Base-by-base conservation (phyloP, 2,888 invertebrate genomes). In the Nomada flava region DNA sequence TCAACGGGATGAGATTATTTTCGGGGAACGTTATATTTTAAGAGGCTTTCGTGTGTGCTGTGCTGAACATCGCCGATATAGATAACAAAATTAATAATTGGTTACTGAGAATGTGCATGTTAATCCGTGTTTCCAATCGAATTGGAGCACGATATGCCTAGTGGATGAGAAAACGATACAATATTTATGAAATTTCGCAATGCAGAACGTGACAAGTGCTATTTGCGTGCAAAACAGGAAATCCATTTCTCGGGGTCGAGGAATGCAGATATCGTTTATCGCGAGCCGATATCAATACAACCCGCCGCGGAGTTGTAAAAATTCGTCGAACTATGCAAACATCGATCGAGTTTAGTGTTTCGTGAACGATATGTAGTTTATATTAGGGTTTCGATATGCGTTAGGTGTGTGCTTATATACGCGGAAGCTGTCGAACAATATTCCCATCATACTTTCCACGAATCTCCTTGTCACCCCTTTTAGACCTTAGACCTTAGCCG, bases 201-300 rank as follows among this genome's bases (percentile, higher is more conserved):
- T 2, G 3, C 3, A 0, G 1, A 50, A 57, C 47, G 55, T 7
- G 64, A 53, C 64, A 26, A 65, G n/a, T 20, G 57, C 20, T 15
- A 10, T 36, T 59, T 23, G 52, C 52, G 29, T 65, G 80, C 69
- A 47, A 59, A 69, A 64, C 68, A 69, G 73, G 64, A 79, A 79
- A 53, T n/a, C 26, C 20, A 20, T 11, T 23, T 2, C 1, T 20
- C 42, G 13, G 42, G 55, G 55, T 78, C 42, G 59, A 53, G 53
- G 55, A 62, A 72, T 15, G 68, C 15, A 13, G 79, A 64, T 73
- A 79, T 69, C 55, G 57, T 81, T 81, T 81, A 81, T 81, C 80
- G 15, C 20, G 44, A 23, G 68, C 26, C 47, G 47, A 68, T 79
- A 79, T 79, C 74, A 42, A 74, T 29, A 52, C 68, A 68, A 67